Conservation (phyloP, 1,140 invertebrate species). For the Paraescarpia echinospica region DNA sequence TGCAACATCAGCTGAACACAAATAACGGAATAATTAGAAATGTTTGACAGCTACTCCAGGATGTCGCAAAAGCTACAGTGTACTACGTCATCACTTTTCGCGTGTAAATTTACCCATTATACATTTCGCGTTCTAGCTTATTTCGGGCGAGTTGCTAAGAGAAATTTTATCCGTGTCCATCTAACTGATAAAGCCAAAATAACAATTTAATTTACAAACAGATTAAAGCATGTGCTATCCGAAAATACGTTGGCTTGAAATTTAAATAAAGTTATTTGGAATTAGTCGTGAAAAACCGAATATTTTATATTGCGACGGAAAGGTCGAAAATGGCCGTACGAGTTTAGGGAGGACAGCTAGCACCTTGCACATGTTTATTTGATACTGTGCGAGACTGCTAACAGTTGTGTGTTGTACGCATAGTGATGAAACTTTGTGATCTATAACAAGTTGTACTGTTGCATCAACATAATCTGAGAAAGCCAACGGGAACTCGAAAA, state of each 20-base stretch:
- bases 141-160: background rate
- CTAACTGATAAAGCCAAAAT: background rate
- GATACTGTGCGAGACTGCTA: background rate
- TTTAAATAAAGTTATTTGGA: background rate
- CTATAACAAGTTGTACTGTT: background rate
- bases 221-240: background rate
- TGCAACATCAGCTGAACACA: background rate
- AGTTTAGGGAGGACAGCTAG: background rate
- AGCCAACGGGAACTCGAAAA: background rate
- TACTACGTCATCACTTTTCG: conserved; percentile 42
- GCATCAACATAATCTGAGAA: background rate
- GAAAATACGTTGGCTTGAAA: background rate
- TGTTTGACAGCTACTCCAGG: background rate
- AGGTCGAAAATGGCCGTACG: background rate
- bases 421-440: background rate
- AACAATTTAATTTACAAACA: background rate
- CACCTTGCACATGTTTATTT: background rate
- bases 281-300: conserved; percentile 1
- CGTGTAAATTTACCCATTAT: conserved; percentile 31
- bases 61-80: conserved; percentile 21
- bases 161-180: background rate
- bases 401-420: background rate
- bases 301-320: background rate
- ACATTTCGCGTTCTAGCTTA: conserved; percentile 26
- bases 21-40: background rate